Evolutionary conservation across 2,797 vertebrate genomes (phyloP).

Genomic region (Distichodus sexfasciatus): DNA sequence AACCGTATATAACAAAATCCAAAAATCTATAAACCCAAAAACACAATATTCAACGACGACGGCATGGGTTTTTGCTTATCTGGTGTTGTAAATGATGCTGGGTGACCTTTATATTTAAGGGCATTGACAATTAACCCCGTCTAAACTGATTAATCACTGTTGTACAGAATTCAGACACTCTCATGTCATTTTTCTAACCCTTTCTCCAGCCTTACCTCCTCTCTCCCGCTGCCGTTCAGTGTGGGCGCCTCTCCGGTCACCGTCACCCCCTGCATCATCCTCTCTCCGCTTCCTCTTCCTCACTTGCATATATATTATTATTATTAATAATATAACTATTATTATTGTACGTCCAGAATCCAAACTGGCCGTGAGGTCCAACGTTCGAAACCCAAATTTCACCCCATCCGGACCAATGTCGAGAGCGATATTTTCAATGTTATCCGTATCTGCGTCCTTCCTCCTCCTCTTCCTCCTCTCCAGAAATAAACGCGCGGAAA

Average conservation of each 20-base stretch:
- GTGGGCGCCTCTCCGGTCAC: slow-evolving; percentile 62
- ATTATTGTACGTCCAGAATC: slow-evolving; percentile 37
- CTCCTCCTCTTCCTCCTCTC: too few species aligned
- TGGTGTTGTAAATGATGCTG: too few species aligned
- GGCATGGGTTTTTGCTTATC: too few species aligned
- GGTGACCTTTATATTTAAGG: too few species aligned
- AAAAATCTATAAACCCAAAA: too few species aligned
- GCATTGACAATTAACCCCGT: too few species aligned
- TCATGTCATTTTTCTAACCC: slow-evolving; percentile 32
- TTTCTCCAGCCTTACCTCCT: slow-evolving; percentile 54
- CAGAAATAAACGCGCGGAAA: too few species aligned
- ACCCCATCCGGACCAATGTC: slow-evolving; percentile 47
- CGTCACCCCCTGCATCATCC: slow-evolving; percentile 59
- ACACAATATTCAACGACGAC: too few species aligned
- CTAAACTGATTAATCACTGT: too few species aligned
- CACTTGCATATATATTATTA: slow-evolving; percentile 37
- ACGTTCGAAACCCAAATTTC: slow-evolving; percentile 38
- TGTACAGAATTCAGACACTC: neutral
- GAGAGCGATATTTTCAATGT: too few species aligned
- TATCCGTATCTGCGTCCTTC: too few species aligned
- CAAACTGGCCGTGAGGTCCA: slow-evolving; percentile 45
- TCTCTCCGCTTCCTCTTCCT: slow-evolving; percentile 13
- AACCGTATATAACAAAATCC: too few species aligned
- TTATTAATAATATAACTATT: slow-evolving; percentile 17
- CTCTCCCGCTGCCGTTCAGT: slow-evolving; percentile 53